Evolutionary conservation across 2,113 vertebrate genomes (phyloP), one percentile per base, ranked within the genome.

Genomic region (Holacanthus passer): DNA sequence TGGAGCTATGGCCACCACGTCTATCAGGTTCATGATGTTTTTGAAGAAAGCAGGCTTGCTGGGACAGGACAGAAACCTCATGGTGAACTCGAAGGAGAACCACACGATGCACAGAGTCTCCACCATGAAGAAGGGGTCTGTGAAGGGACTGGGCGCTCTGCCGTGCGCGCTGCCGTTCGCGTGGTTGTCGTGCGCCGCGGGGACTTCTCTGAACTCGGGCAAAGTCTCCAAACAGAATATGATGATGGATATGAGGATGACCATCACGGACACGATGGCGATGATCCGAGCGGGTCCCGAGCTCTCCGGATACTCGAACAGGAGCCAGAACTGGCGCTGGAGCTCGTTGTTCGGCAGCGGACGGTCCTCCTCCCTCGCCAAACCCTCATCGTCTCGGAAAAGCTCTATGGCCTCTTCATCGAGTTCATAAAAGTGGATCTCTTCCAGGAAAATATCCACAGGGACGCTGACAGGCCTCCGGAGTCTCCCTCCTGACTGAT

Each of bases 81-180:
- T 95, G 0, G 96, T 90, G 63, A 99, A 96, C 85, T 99, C 97
- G 29, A 99, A 98, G 0, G 96, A 95, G 92, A 99, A 99, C 98
- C 98, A 99, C 50, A 98, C 96, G 0, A 99, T 96, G 89, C 97
- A 99, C 5, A 97, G 88, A 0, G 97, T 98, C 94, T 99, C 97
- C 22, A 97, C 95, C 86, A 98, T 93, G 68, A 99, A 99, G 88
- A 99, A 99, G 0, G 97, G 97, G 60, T 99, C 97, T 0, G 96
- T 98, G 77, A 97, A 98, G 0, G n/a, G 87, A 75, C 90, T 96
- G n/a, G 71, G 82, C 37, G 24, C 73, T 7, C 86, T 82, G 0
- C 84, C 74, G 37, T 82, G 29, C 0, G 91, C 79, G 0, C 94
- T 96, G 22, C 93, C 95, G 11, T 95, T 96, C 24, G 4, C 1